These are phyloP conservation scores for Temnothorax curvispinosus DNA, from an alignment of 1,140 invertebrate genomes.

Conservation along the genomic window DNA sequence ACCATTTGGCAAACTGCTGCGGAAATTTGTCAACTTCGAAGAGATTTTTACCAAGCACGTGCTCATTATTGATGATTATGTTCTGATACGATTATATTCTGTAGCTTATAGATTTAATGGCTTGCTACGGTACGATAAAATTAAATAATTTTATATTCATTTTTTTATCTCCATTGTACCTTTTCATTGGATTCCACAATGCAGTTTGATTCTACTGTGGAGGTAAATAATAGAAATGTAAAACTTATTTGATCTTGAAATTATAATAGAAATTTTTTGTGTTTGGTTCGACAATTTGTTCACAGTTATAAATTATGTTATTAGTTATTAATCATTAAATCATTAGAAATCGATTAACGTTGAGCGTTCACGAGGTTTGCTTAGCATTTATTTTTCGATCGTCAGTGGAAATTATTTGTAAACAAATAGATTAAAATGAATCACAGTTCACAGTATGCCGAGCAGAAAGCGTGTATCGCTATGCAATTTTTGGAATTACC, in stretches of 20 bases:
- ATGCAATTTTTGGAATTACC: slow-evolving; percentile 74
- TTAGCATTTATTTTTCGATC: slow-evolving; percentile 28
- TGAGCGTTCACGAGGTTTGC: neutral
- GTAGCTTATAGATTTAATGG: neutral
- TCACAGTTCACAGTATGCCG: slow-evolving; percentile 35
- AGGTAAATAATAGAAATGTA: neutral
- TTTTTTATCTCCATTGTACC: too few species aligned
- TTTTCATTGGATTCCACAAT: neutral
- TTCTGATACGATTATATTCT: neutral
- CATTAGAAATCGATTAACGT: neutral
- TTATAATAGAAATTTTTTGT: neutral
- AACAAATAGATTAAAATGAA: slow-evolving; percentile 56
- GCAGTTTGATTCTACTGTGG: neutral
- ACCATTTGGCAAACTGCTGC: slow-evolving; percentile 20
- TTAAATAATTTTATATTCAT: neutral
- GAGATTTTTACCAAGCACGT: slow-evolving; percentile 17
- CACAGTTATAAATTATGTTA: neutral
- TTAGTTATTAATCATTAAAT: slow-evolving; percentile 8
- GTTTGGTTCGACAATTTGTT: neutral
- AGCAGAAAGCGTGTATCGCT: slow-evolving; percentile 64
- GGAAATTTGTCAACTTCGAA: neutral
- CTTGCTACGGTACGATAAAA: neutral
- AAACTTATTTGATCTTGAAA: neutral
- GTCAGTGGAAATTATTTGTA: slow-evolving; percentile 64
- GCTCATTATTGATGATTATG: neutral